Percentiles rank a stretch among this genome's conserved stretches.
phyloP scores from a whole-genome alignment of 2,113 vertebrate genomes.

The Lophotis ruficrista region DNA sequence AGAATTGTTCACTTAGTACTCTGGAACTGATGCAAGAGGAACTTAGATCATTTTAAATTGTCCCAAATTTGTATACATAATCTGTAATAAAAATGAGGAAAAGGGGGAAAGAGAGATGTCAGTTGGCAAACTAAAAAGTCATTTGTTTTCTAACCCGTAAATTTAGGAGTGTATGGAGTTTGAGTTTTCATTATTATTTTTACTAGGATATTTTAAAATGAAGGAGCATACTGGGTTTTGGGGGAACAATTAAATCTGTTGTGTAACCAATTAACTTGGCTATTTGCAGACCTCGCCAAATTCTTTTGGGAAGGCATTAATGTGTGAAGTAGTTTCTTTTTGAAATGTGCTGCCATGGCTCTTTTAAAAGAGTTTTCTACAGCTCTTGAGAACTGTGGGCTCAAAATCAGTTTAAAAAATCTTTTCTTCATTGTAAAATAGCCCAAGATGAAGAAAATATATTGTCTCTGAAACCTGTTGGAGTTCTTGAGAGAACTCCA shows the following conservation, averaged over 20 bases:
- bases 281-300: not conserved
- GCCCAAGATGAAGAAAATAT: not conserved
- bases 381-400: not conserved
- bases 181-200: not conserved
- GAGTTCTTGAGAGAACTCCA: not conserved
- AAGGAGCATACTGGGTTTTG: not conserved
- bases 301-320: not conserved
- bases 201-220: not conserved
- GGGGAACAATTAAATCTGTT: not conserved
- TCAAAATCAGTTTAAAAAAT: not conserved
- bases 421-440: not conserved
- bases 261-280: not conserved
- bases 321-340: not conserved
- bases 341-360: not conserved
- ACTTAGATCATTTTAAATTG: slow-evolving; percentile 13
- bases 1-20: slow-evolving; percentile 19
- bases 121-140: not conserved
- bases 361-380: not conserved
- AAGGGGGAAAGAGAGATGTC: not conserved
- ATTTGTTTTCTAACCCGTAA: not conserved
- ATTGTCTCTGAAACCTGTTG: not conserved
- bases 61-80: slow-evolving; percentile 3
- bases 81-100: slow-evolving; percentile 11
- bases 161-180: not conserved
- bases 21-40: slow-evolving; percentile 34